Evolutionary conservation across 2,113 vertebrate species (phyloP), one percentile per base, ranked within the genome.

Genomic region (Psittacara wagleri): DNA sequence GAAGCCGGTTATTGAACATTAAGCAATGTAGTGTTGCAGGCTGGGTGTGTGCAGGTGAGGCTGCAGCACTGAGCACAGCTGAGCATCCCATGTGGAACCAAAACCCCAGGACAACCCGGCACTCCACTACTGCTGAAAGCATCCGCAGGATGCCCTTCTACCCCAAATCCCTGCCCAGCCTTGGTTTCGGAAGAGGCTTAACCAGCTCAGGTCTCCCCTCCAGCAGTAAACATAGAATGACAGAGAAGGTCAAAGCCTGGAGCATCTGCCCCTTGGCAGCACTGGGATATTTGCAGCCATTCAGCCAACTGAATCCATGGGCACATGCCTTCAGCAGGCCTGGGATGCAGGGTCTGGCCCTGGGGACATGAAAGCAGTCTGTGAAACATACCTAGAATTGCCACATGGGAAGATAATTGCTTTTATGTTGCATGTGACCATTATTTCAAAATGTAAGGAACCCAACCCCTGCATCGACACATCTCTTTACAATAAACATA

Each of bases 231-330:
- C 3, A 5, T 5, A 48, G 39, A n/a, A 24, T 8, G 41, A 1
- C 1, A 1, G n/a, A 7, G 77, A 6, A n/a, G 10, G 29, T 61
- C 14, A 7, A 17, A 29, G 44, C 35, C 37, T 0, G 1, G 41
- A 19, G 57, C 75, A 8, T 13, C 8, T 5, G 13, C 23, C 31
- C 11, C 11, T 6, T 0, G 0, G 54, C 37, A 19, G 33, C 57
- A 7, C 52, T 1, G 49, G 1, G 52, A 3, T 2, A 2, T 4
- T 17, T 19, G 57, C 27, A 51, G n/a, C 17, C 1, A 0, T 0
- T 28, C 11, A 18, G 18, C 29, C 1, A 0, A 1, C 17, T 9
- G 33, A 43, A 12, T 5, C 17, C 41, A 10, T 1, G 3, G 35
- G 9, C 62, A 29, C 4, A 2, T 25, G 51, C 8, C 28, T 13